phyloP scores from a whole-genome alignment of 2,113 vertebrate genomes.

The Bucco capensis region DNA sequence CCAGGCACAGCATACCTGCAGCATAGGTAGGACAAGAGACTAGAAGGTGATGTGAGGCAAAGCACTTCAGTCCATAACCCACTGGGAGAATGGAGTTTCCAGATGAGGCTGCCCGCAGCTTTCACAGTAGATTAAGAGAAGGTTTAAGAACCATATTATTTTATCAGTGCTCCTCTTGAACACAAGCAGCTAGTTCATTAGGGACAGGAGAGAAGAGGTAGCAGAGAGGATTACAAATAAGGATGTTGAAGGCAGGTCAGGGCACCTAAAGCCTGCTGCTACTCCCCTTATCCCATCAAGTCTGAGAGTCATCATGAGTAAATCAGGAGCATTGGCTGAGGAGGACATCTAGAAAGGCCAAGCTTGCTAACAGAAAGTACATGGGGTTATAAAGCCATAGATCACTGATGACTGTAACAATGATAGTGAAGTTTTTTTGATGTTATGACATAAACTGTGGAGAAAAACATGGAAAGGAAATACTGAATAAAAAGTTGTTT shows the following conservation, averaged over 20 bases:
- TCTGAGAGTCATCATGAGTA: background rate
- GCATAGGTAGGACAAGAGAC: background rate
- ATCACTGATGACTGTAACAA: background rate
- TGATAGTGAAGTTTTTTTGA: background rate
- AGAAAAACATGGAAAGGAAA: background rate
- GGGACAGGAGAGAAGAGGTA: background rate
- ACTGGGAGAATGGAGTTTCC: background rate
- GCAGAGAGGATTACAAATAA: background rate
- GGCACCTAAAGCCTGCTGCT: background rate
- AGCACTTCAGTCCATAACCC: background rate
- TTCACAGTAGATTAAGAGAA: background rate
- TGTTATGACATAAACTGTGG: background rate
- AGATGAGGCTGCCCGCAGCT: background rate
- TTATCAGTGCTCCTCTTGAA: background rate
- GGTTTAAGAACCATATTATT: background rate
- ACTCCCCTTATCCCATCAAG: background rate
- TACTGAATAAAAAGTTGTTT: background rate
- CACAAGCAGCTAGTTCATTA: background rate
- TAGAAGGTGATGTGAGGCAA: background rate
- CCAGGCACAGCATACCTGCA: background rate
- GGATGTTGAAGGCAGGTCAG: background rate
- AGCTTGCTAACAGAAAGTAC: background rate
- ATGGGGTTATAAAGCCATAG: background rate
- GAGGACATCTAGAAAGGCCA: background rate
- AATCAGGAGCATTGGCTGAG: background rate